A percentile compares a stretch with the other conserved stretches of the same genome.
These are phyloP conservation scores for Tenodera sinensis DNA, from an alignment of 2,888 invertebrate species.

Conservation along the genomic window DNA sequence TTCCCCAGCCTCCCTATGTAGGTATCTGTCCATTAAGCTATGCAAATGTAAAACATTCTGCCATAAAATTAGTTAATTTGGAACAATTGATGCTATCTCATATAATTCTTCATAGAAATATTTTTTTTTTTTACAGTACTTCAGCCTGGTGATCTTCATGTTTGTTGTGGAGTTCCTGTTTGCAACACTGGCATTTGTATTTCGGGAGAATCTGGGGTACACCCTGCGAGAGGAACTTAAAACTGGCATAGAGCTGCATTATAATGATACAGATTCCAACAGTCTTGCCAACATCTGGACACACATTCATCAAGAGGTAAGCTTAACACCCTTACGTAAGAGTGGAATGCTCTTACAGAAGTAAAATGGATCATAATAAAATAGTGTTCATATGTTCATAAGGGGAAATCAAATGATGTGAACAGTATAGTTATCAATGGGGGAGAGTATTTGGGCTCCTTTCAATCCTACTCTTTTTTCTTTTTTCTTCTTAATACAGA, in stretches of 20 bases:
- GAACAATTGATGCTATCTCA: too few species aligned
- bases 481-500: too few species aligned
- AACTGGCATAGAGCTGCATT: constrained; percentile 64
- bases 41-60: too few species aligned
- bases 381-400: too few species aligned
- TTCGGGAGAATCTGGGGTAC: constrained; percentile 64
- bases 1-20: too few species aligned
- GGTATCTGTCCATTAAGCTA: too few species aligned
- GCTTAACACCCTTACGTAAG: constrained; percentile 7
- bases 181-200: constrained; percentile 72
- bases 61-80: too few species aligned
- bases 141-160: constrained; percentile 70
- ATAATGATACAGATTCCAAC: constrained; percentile 48
- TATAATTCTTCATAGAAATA: too few species aligned
- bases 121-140: constrained; percentile 57
- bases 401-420: too few species aligned
- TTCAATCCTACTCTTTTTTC: too few species aligned
- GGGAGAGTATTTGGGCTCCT: too few species aligned
- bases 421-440: too few species aligned
- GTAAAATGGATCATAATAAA: neutral
- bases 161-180: constrained; percentile 73
- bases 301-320: constrained; percentile 62
- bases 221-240: constrained; percentile 62
- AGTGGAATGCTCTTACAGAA: neutral
- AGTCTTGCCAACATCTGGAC: constrained; percentile 72